phyloP scores from a whole-genome alignment of 2,113 vertebrate species.

The Amphiprion percula region DNA sequence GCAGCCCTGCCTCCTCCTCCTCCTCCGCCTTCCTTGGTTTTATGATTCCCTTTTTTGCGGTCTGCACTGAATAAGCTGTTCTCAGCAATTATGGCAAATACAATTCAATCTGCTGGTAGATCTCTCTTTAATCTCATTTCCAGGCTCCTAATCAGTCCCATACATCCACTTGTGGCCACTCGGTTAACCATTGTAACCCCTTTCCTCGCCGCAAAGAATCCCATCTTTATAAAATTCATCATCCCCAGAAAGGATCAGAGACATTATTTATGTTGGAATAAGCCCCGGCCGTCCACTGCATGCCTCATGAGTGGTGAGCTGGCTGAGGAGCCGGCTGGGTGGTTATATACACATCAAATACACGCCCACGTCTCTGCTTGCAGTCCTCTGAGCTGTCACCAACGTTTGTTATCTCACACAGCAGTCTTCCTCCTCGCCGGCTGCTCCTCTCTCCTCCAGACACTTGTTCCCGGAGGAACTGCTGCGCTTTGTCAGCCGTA shows the following conservation, averaged over 20 bases:
- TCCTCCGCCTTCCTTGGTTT: slow-evolving; percentile 66
- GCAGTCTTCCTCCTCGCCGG: slow-evolving; percentile 48
- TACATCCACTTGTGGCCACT: slow-evolving; percentile 75
- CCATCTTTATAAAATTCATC: slow-evolving; percentile 72
- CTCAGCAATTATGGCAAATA: slow-evolving; percentile 86
- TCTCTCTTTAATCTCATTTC: slow-evolving; percentile 83
- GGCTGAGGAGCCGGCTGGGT: slow-evolving; percentile 58
- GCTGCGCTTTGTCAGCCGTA: slow-evolving; percentile 6
- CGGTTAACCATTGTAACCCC: slow-evolving; percentile 67
- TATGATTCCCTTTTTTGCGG: slow-evolving; percentile 82
- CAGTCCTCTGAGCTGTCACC: slow-evolving; percentile 49
- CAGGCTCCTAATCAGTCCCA: slow-evolving; percentile 81
- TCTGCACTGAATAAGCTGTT: slow-evolving; percentile 85
- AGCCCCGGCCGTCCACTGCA: slow-evolving; percentile 60
- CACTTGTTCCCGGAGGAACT: slow-evolving; percentile 23
- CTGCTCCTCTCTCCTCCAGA: slow-evolving; percentile 33
- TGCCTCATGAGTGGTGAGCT: slow-evolving; percentile 50
- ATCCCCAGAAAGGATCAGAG: slow-evolving; percentile 74
- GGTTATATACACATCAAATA: slow-evolving; percentile 66
- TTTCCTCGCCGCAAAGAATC: slow-evolving; percentile 56
- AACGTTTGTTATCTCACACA: slow-evolving; percentile 67
- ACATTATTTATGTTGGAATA: slow-evolving; percentile 74
- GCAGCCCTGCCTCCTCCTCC: slow-evolving; percentile 40
- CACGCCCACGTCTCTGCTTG: slow-evolving; percentile 53
- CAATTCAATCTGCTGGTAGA: slow-evolving; percentile 83